Base-by-base conservation (phyloP, 1,140 invertebrate genomes). In the Lordiphosa collinella region DNA sequence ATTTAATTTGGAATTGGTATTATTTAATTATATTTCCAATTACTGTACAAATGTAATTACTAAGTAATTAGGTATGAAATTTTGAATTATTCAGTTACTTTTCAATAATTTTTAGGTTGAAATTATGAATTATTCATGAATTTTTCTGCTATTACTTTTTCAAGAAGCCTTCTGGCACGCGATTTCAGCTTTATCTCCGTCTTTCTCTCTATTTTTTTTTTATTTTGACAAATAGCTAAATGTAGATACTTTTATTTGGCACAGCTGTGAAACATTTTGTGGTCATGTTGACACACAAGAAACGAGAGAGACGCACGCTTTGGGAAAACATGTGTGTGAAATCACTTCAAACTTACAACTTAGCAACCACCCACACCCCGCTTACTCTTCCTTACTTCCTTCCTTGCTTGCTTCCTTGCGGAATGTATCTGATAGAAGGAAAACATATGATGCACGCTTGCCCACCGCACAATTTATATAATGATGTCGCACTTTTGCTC, bases 401-500 rank as follows among this genome's bases (percentile, higher is more conserved):
- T 66, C 35, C 51, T 52, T 54, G 16, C 31, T 31, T 34, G 36
- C 13, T 13, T 44, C 11, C 8, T 43, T 40, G 9, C 14, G 10
- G 10, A 44, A 72, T 71, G 68, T 75, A 79, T 80, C 78, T 84
- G 63, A 62, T 84, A 69, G 72, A 84, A 8, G 78, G 68, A 58
- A 84, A 84, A 84, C 78, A 84, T 84, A 85, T 84, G 78, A 84
- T 84, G 72, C 72, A 73, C 55, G 40, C 61, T 57, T 46, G 58
- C 38, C 53, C 54, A 63, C 59, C 67, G 56, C 63, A 78, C 78
- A 78, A 78, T 84, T 84, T 84, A 84, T 84, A 84, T 84, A 84
- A 84, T 84, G 78, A 84, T 84, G 78, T 85, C 78, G 78, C 78
- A 84, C 78, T 84, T 84, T 84, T 78, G 63, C 53, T 57, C 41